Percentiles rank a stretch among this genome's conserved stretches.
phyloP scores from a whole-genome alignment of 2,888 invertebrate genomes.

The Euproctis similis region DNA sequence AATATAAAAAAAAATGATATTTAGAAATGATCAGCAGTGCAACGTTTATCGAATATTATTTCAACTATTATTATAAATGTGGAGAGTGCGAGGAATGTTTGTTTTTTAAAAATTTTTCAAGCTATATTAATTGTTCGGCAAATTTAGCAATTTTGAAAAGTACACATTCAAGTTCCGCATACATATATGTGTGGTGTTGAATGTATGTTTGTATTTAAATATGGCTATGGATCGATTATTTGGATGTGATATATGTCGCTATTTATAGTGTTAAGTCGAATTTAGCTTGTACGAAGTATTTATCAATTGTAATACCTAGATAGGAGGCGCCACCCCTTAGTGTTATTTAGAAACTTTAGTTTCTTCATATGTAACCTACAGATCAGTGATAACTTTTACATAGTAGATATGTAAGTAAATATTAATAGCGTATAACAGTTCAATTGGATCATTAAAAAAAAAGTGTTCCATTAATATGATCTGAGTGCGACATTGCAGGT shows the following conservation, averaged over 20 bases:
- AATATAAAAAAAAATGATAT: slow-evolving; percentile 18
- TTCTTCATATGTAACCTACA: slow-evolving; percentile 50
- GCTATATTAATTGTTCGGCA: slow-evolving; percentile 21
- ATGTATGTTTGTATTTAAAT: slow-evolving; percentile 29
- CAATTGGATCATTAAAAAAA: slow-evolving; percentile 43
- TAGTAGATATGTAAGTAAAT: slow-evolving; percentile 35
- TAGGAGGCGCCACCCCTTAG: slow-evolving; percentile 62
- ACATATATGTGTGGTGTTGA: too few relatives aligned
- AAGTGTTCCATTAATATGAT: slow-evolving; percentile 37
- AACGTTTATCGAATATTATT: slow-evolving; percentile 21
- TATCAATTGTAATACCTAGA: slow-evolving; percentile 67
- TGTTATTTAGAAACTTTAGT: slow-evolving; percentile 49
- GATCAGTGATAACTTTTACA: slow-evolving; percentile 42
- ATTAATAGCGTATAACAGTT: slow-evolving; percentile 31
- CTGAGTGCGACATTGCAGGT: slow-evolving; percentile 38
- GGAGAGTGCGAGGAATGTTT: slow-evolving; percentile 22
- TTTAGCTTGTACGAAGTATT: slow-evolving; percentile 64
- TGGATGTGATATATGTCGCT: slow-evolving; percentile 72
- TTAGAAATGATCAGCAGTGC: slow-evolving; percentile 14
- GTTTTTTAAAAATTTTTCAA: slow-evolving; percentile 21
- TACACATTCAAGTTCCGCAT: slow-evolving; percentile 21
- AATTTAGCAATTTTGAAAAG: slow-evolving; percentile 29
- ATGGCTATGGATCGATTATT: slow-evolving; percentile 58
- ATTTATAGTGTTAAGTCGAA: slow-evolving; percentile 55
- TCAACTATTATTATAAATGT: slow-evolving; percentile 15